Evolutionary conservation across 2,888 invertebrate species (phyloP).

Genomic region (Eupithecia dodoneata): DNA sequence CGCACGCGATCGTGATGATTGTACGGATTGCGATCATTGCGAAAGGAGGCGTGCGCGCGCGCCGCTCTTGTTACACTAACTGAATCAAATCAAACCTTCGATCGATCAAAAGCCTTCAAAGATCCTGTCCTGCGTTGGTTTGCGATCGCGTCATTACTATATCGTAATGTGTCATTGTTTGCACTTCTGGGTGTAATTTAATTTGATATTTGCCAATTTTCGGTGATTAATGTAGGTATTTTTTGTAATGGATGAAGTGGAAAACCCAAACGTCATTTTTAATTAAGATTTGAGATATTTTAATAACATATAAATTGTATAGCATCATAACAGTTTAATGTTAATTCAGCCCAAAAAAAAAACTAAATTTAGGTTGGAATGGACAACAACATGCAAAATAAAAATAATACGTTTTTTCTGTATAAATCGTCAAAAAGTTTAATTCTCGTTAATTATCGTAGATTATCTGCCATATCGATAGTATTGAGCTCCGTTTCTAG

Average conservation of each 20-base stretch:
- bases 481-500: conserved; percentile 70
- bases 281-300: background rate
- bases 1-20: conserved; percentile 67
- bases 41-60: conserved; percentile 70
- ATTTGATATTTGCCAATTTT: background rate
- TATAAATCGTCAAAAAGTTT: conserved; percentile 43
- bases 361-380: background rate
- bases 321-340: background rate
- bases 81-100: conserved; percentile 50
- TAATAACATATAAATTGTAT: background rate
- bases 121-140: conserved; percentile 45
- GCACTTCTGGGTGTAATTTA: conserved; percentile 11
- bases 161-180: conserved; percentile 61
- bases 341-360: background rate
- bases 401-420: conserved; percentile 5
- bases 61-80: conserved; percentile 63
- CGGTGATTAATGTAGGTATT: background rate
- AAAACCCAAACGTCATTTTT: background rate
- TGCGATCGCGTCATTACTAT: conserved; percentile 52
- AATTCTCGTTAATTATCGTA: conserved; percentile 55
- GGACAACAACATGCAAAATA: background rate
- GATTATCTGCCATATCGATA: conserved; percentile 72
- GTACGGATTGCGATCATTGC: conserved; percentile 62
- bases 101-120: conserved; percentile 48
- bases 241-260: background rate